A percentile compares a stretch with the other conserved stretches of the same genome.
phyloP scores from a whole-genome alignment of 37 sponge, comb jelly and placozoan species.

The Bolinopsis microptera region DNA sequence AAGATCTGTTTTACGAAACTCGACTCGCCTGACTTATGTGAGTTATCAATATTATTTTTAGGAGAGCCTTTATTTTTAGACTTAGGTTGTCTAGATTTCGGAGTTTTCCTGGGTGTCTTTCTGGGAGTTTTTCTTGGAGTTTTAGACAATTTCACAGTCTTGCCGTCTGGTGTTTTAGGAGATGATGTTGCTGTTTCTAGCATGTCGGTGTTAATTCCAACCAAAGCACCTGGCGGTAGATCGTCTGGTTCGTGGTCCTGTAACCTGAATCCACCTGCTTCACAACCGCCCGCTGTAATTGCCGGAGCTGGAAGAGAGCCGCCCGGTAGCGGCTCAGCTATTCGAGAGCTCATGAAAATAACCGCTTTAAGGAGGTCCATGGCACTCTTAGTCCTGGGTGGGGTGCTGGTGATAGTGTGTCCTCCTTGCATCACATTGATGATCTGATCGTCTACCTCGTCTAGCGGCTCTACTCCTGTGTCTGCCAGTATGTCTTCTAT shows the following conservation, averaged over 20 bases:
- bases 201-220: too few species aligned
- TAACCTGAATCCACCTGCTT: neutral
- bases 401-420: constrained; percentile 13
- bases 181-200: neutral
- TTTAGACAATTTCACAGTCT: neutral
- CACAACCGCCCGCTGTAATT: neutral
- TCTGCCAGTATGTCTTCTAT: constrained; percentile 44
- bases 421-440: constrained; percentile 51
- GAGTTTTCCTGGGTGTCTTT: neutral
- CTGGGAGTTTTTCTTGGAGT: neutral
- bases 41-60: neutral
- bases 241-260: neutral
- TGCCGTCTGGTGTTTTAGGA: neutral
- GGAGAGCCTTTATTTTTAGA: neutral
- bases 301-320: neutral
- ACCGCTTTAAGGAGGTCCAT: constrained; percentile 30
- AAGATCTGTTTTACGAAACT: constrained; percentile 53
- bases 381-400: neutral
- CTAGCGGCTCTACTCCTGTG: neutral
- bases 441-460: constrained; percentile 4
- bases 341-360: neutral
- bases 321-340: neutral
- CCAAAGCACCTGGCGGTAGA: neutral
- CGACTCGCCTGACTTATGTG: neutral
- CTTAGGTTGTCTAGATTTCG: neutral